Evolutionary conservation across 2,888 invertebrate genomes (phyloP), one percentile per base, ranked within the genome.

Genomic region (Apamea anceps): DNA sequence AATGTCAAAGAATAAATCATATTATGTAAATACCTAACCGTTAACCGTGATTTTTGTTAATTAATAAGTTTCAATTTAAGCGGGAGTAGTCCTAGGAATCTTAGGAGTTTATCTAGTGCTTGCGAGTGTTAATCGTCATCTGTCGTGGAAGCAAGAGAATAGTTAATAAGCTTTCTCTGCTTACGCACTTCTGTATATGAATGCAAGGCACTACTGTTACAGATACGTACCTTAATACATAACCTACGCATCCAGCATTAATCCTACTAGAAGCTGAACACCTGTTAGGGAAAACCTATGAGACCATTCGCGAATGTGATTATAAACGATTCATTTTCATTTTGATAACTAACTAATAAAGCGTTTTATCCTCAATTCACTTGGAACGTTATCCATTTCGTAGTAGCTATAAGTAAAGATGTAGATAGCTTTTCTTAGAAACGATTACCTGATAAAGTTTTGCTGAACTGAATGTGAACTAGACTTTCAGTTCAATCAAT

Each of bases 141-240:
- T 37, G 3, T 65, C 45, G 57, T 42, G 62, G 18, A 67, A n/a
- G 37, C 62, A 8, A 25, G 51, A 32, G 86, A 80, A 86, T 86
- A 70, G 3, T 13, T 70, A 75, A 75, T 63, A 74, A 76, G 78
- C 87, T 86, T 86, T 86, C 85, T 63, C 84, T 74, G 70, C 77
- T 85, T 71, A 81, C 79, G 72, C 73, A 73, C 65, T 63, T 51
- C 18, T 66, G n/a, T 70, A 65, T 79, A 67, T 74, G 28, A 84
- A 85, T 86, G 81, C 86, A 81, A 77, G 28, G 13, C 84, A 78
- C 60, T 74, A n/a, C 48, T 84, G 81, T 72, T 86, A 87, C 81
- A 87, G 74, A 84, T 85, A 81, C 80, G 77, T 84, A 67, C 37
- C 60, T 57, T 79, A 79, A 82, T 79, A 79, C 28, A 77, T 42